phyloP scores from a whole-genome alignment of 2,888 invertebrate species.

The Oligia strigilis region DNA sequence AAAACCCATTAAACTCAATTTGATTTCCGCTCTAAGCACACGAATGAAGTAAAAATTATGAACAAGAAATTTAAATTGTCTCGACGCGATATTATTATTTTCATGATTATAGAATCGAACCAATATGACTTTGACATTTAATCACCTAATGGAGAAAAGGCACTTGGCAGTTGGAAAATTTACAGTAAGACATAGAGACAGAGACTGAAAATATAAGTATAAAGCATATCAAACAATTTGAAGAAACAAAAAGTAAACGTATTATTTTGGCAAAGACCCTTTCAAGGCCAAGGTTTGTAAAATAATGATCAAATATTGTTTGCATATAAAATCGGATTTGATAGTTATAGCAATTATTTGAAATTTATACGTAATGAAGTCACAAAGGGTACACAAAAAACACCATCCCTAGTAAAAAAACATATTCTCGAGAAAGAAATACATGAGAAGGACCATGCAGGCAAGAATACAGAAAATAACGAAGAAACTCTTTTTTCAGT shows the following conservation, averaged over 20 bases:
- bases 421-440: too few relatives aligned
- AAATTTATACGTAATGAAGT: neutral
- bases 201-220: neutral
- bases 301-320: neutral
- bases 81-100: neutral
- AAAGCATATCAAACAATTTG: too few relatives aligned
- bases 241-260: too few relatives aligned
- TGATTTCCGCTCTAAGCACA: too few relatives aligned
- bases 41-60: neutral
- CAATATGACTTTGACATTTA: neutral
- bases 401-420: too few relatives aligned
- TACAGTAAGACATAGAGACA: neutral
- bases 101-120: neutral
- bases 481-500: conserved; percentile 51
- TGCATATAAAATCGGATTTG: neutral
- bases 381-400: neutral
- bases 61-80: neutral
- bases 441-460: neutral
- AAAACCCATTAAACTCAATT: too few relatives aligned
- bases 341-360: neutral
- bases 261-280: neutral
- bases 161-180: neutral
- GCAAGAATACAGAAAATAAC: neutral
- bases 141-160: neutral
- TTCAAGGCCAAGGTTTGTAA: neutral